These are phyloP conservation scores for Cheumatopsyche charites DNA, from an alignment of 1,140 invertebrate genomes.

Conservation along the genomic window DNA sequence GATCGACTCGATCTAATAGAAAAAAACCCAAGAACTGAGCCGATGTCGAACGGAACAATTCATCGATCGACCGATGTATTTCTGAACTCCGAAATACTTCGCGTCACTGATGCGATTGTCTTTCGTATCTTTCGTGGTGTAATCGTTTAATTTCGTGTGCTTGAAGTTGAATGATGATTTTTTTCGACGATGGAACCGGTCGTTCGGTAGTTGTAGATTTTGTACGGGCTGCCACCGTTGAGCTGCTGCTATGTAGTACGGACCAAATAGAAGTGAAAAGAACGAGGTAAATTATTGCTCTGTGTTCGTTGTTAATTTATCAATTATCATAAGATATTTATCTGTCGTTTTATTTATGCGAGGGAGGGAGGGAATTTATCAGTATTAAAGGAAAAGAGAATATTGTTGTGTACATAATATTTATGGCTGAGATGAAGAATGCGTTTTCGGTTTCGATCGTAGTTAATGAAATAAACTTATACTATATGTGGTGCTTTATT, in stretches of 20 bases:
- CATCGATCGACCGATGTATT: background rate
- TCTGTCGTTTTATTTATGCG: slow-evolving; percentile 47
- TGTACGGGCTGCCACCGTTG: slow-evolving; percentile 37
- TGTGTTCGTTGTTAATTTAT: slow-evolving; percentile 46
- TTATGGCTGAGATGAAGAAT: too few species aligned
- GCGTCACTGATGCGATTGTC: background rate
- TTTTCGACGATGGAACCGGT: slow-evolving; percentile 43
- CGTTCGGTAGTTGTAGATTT: slow-evolving; percentile 38
- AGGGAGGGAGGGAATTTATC: slow-evolving; percentile 44
- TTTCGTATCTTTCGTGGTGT: background rate
- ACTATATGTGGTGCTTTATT: slow-evolving; percentile 2
- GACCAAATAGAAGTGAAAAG: slow-evolving; percentile 34
- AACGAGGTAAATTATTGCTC: slow-evolving; percentile 43
- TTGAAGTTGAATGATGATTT: slow-evolving; percentile 25
- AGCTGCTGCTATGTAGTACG: slow-evolving; percentile 31
- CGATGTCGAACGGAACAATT: background rate
- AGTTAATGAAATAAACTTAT: background rate
- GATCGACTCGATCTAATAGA: slow-evolving; percentile 1
- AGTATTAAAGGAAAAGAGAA: slow-evolving; percentile 40
- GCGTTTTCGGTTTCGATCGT: background rate
- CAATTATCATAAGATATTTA: slow-evolving; percentile 47
- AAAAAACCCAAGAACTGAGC: background rate
- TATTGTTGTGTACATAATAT: slow-evolving; percentile 37
- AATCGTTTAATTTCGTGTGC: slow-evolving; percentile 17
- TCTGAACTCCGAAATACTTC: background rate